Evolutionary conservation across 2,888 invertebrate species (phyloP).

Genomic region (Agapostemon virescens): DNA sequence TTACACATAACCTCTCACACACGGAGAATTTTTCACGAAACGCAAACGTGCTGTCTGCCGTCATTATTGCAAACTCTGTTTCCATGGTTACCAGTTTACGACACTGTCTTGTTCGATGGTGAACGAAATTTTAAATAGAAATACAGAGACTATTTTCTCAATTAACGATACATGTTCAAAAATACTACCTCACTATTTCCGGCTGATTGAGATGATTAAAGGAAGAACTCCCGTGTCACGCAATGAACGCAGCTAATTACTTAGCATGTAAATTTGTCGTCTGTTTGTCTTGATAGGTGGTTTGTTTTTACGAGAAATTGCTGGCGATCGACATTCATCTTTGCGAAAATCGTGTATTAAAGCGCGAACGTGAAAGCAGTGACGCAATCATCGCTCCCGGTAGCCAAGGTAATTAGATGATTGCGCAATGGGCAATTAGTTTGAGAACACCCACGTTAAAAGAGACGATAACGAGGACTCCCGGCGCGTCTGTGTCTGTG

Average conservation of each 20-base stretch:
- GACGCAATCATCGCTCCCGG: slow-evolving; percentile 44
- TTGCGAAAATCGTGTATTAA: slow-evolving; percentile 24
- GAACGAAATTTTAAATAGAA: not conserved
- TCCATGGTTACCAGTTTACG: slow-evolving; percentile 6
- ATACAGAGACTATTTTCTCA: too few species aligned
- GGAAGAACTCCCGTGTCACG: too few species aligned
- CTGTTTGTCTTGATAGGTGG: too few species aligned
- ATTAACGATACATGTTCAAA: too few species aligned
- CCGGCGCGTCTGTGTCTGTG: not conserved
- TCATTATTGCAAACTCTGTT: slow-evolving; percentile 34
- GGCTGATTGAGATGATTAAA: too few species aligned
- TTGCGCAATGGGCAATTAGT: slow-evolving; percentile 49
- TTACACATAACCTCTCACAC: slow-evolving; percentile 6
- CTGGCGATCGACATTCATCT: not conserved
- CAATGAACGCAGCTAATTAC: too few species aligned
- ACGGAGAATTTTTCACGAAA: slow-evolving; percentile 46
- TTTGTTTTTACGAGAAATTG: not conserved
- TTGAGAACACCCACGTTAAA: not conserved
- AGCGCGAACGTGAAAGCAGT: slow-evolving; percentile 65
- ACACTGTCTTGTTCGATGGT: slow-evolving; percentile 20
- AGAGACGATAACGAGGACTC: not conserved
- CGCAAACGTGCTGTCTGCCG: not conserved
- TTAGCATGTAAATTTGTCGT: too few species aligned
- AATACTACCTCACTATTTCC: too few species aligned
- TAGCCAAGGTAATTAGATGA: slow-evolving; percentile 63